phyloP scores from a whole-genome alignment of 2,113 vertebrate species.

The Clarias magur region DNA sequence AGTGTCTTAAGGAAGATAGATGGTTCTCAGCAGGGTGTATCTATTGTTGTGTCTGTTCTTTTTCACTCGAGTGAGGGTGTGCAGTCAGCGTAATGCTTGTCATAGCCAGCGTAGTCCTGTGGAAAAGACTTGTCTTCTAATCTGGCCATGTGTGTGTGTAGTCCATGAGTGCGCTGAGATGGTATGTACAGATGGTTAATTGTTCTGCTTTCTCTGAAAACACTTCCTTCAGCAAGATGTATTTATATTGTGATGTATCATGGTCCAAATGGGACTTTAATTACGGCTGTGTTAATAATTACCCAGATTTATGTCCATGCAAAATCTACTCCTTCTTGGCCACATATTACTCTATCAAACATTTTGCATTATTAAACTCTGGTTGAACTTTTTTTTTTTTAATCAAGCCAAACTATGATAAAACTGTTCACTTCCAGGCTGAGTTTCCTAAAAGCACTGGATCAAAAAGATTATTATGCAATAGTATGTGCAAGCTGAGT shows the following conservation, averaged over 20 bases:
- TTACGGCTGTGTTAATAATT: not conserved
- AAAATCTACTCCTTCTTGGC: not conserved
- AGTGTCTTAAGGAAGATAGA: slow-evolving; percentile 46
- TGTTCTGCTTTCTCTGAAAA: not conserved
- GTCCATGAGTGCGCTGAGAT: not conserved
- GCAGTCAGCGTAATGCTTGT: slow-evolving; percentile 32
- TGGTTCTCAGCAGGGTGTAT: slow-evolving; percentile 24
- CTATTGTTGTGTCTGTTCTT: slow-evolving; percentile 32
- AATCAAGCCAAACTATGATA: not conserved
- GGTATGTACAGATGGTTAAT: not conserved
- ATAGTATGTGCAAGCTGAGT: too few species aligned
- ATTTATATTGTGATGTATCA: not conserved
- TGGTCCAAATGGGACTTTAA: slow-evolving; percentile 10
- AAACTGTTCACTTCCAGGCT: not conserved
- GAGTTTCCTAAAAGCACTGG: not conserved
- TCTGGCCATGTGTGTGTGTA: not conserved
- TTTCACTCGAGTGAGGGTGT: slow-evolving; percentile 6
- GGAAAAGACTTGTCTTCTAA: slow-evolving; percentile 25
- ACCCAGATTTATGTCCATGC: not conserved
- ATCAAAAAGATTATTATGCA: not conserved
- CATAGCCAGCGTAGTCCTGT: not conserved
- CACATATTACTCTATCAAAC: not conserved
- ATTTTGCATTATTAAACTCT: slow-evolving; percentile 3
- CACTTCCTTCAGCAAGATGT: not conserved
- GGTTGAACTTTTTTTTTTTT: not conserved